phyloP scores from a whole-genome alignment of 1,140 invertebrate genomes.

The Fopius arisanus region DNA sequence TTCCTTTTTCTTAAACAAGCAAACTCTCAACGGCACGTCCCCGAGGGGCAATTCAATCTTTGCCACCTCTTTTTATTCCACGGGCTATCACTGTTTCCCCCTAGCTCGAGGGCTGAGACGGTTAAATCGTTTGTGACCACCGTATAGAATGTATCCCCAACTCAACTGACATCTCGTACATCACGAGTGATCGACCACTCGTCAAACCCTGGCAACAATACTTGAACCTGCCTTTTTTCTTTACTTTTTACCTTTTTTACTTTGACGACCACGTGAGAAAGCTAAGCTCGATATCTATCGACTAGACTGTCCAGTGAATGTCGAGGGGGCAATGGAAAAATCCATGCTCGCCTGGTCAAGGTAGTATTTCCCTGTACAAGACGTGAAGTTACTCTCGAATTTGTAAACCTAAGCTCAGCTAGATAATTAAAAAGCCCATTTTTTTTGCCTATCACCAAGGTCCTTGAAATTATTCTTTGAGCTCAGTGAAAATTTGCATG shows the following conservation, averaged over 20 bases:
- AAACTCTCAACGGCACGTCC: constrained; percentile 34
- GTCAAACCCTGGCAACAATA: too few relatives aligned
- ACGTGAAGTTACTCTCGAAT: too few relatives aligned
- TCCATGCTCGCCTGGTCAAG: too few relatives aligned
- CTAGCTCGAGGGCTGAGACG: constrained; percentile 24
- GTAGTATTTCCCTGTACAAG: too few relatives aligned
- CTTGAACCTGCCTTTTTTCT: too few relatives aligned
- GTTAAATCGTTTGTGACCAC: constrained; percentile 34
- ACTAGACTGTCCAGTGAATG: too few relatives aligned
- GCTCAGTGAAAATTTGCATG: constrained; percentile 52
- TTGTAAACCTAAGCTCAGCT: constrained; percentile 1
- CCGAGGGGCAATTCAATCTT: constrained; percentile 52
- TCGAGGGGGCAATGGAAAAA: too few relatives aligned
- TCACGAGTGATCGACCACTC: background rate
- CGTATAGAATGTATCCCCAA: background rate
- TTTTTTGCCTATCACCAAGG: constrained; percentile 12
- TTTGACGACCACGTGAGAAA: too few relatives aligned
- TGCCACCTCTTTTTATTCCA: constrained; percentile 26
- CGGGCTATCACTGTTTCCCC: constrained; percentile 38
- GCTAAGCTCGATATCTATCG: too few relatives aligned
- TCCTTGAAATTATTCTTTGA: constrained; percentile 45
- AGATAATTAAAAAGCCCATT: background rate
- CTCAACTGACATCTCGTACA: background rate
- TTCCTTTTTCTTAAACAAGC: constrained; percentile 20
- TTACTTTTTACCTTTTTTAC: too few relatives aligned